Evolutionary conservation across 2,113 vertebrate genomes (phyloP).

Genomic region (Leuciscus idus): DNA sequence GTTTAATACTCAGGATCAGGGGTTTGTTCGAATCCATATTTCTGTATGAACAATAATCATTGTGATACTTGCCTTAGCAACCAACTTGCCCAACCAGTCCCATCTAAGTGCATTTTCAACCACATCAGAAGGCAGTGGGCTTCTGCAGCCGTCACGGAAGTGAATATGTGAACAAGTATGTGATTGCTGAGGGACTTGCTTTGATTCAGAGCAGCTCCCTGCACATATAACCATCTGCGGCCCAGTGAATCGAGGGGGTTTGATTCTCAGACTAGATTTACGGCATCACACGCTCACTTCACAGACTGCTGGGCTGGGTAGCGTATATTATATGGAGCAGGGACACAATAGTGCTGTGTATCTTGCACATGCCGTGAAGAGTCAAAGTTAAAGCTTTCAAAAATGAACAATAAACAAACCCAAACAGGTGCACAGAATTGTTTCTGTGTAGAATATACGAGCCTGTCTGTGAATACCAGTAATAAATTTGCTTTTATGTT

Average conservation of each 20-base stretch:
- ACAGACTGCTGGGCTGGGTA: slow-evolving; percentile 37
- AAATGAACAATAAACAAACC: slow-evolving; percentile 34
- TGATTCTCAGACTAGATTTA: slow-evolving; percentile 47
- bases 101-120: background rate
- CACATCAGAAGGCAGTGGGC: slow-evolving; percentile 6
- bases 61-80: background rate
- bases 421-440: slow-evolving; percentile 45
- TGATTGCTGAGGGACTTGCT: slow-evolving; percentile 39
- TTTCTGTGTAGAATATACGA: background rate
- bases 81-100: background rate
- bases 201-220: slow-evolving; percentile 46
- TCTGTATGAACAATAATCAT: background rate
- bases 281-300: slow-evolving; percentile 23
- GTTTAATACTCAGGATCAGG: background rate
- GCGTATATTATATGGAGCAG: slow-evolving; percentile 45
- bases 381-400: slow-evolving; percentile 25
- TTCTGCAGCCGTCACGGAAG: background rate
- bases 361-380: slow-evolving; percentile 31
- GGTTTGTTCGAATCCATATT: background rate
- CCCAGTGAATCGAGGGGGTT: slow-evolving; percentile 14
- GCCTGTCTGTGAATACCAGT: background rate
- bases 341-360: slow-evolving; percentile 57
- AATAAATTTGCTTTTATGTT: background rate
- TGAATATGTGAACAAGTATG: slow-evolving; percentile 20
- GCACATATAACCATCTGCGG: background rate